A percentile compares a stretch with the other conserved stretches of the same genome.
Conservation (phyloP, 2,888 invertebrate species). For the Melanchra persicariae region DNA sequence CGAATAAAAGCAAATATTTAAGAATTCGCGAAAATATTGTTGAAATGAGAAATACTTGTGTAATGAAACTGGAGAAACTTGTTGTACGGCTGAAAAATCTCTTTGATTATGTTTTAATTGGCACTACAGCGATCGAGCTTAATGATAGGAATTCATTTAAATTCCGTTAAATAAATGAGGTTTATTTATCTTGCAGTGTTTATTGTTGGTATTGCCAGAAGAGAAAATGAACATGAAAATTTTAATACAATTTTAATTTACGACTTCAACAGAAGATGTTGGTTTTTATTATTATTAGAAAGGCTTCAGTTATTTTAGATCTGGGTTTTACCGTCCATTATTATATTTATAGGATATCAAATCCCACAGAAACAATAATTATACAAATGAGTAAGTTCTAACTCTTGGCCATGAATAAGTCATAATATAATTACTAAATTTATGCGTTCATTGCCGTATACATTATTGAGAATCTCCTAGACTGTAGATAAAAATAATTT, state of each 20-base stretch:
- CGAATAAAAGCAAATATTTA: constrained; percentile 2
- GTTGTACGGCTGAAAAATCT: constrained; percentile 5
- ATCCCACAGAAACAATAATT: no score
- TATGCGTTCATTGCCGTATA: no score
- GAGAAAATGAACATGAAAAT: constrained; percentile 32
- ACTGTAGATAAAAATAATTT: no score
- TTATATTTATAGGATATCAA: background rate
- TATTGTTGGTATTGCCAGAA: constrained; percentile 17
- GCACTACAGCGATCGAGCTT: constrained; percentile 6
- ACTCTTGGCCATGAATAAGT: no score
- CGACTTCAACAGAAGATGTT: background rate
- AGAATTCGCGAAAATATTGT: background rate
- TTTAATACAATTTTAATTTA: constrained; percentile 31
- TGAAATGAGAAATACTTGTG: constrained; percentile 1
- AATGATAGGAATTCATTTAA: constrained; percentile 39
- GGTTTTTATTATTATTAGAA: constrained; percentile 26
- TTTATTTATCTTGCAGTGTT: constrained; percentile 33
- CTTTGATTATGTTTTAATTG: constrained; percentile 36
- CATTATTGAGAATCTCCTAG: no score
- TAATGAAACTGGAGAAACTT: constrained; percentile 13
- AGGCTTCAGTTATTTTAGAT: constrained; percentile 17
- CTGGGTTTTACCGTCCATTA: background rate
- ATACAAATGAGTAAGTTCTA: no score
- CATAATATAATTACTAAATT: no score
- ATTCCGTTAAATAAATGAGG: constrained; percentile 17